Conservation (phyloP, 37 sponge, comb jelly and placozoan species). For the Diacarnus erythraeanus region DNA sequence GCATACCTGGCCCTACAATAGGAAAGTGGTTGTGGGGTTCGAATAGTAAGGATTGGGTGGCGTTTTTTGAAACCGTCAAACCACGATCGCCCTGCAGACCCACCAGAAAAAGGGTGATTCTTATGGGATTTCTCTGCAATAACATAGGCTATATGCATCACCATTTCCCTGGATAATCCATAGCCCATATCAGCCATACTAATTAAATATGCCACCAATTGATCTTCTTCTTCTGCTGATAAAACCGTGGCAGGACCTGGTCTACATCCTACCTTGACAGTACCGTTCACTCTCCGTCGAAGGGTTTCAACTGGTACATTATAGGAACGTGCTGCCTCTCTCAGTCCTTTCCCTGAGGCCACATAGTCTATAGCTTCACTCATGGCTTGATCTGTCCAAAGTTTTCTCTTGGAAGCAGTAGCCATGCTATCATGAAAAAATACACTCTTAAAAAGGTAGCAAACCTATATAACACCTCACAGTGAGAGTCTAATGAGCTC, state of each 20-base stretch:
- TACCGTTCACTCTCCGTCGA: slow-evolving; percentile 10
- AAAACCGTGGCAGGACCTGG: slow-evolving; percentile 54
- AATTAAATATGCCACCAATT: slow-evolving; percentile 22
- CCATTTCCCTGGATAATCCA: slow-evolving; percentile 35
- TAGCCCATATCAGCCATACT: slow-evolving; percentile 60
- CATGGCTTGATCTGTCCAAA: slow-evolving; percentile 47
- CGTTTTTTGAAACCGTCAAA: slow-evolving; percentile 46
- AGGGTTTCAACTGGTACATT: slow-evolving; percentile 52
- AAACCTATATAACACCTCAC: not conserved
- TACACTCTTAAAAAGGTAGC: not conserved
- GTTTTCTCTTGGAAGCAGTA: slow-evolving; percentile 5
- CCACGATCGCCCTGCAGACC: slow-evolving; percentile 49
- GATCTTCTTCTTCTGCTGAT: slow-evolving; percentile 46
- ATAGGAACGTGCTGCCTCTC: slow-evolving; percentile 38
- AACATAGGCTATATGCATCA: slow-evolving; percentile 40
- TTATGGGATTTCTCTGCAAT: slow-evolving; percentile 28
- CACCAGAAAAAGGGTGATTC: slow-evolving; percentile 44
- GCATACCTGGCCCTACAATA: slow-evolving; percentile 46
- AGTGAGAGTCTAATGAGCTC: slow-evolving; percentile 1
- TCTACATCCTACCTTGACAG: slow-evolving; percentile 40
- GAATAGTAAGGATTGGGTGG: slow-evolving; percentile 23
- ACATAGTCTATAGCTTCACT: slow-evolving; percentile 26
- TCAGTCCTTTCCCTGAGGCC: slow-evolving; percentile 35
- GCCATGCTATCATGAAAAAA: not conserved
- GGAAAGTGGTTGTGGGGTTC: slow-evolving; percentile 54